Conservation (phyloP, 2,797 vertebrate genomes). For the Galago senegalensis region DNA sequence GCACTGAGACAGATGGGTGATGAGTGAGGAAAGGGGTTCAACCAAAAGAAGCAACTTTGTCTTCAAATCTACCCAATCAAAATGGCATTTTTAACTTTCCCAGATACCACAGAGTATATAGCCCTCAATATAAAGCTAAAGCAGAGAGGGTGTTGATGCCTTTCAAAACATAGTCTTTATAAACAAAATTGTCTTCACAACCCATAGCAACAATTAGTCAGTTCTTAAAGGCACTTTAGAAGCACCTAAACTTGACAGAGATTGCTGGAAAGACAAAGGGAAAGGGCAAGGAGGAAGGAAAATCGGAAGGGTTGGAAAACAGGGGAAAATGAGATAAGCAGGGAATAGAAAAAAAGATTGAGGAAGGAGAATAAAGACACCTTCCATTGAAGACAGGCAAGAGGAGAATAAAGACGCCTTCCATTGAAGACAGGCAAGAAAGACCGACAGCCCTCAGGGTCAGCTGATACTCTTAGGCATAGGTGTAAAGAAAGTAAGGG, state of each 20-base stretch:
- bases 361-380: constrained; percentile 1
- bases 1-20: constrained; percentile 53
- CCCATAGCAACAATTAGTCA: not conserved
- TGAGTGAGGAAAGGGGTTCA: constrained; percentile 24
- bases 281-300: not conserved
- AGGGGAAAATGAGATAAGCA: not conserved
- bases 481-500: not conserved
- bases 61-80: constrained; percentile 50
- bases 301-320: not conserved
- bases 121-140: constrained; percentile 18
- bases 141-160: not conserved
- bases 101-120: not conserved
- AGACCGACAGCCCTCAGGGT: not conserved
- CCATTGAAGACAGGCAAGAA: not conserved
- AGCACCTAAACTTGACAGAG: not conserved
- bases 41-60: constrained; percentile 22
- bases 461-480: not conserved
- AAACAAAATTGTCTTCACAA: not conserved
- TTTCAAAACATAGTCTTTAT: constrained; percentile 45
- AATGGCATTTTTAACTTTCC: constrained; percentile 13
- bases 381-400: not conserved
- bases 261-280: not conserved
- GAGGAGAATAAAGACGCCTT: not conserved
- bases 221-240: constrained; percentile 15
- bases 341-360: not conserved